A percentile compares a stretch with the other conserved stretches of the same genome.
phyloP scores from a whole-genome alignment of 2,113 vertebrate genomes.

The Burhinus oedicnemus region DNA sequence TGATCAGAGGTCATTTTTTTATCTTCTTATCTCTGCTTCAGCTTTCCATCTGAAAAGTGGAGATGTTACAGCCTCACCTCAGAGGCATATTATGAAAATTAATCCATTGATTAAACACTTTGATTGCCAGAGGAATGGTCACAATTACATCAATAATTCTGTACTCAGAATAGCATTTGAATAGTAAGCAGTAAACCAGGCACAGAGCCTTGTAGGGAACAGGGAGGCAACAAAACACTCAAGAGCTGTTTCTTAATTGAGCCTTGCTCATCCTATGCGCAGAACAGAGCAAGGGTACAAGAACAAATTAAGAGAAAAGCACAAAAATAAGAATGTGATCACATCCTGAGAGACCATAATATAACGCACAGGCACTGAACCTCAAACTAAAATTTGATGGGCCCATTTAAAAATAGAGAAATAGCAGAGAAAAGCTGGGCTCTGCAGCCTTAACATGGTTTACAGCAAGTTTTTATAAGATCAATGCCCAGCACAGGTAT shows the following conservation, averaged over 20 bases:
- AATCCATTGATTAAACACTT: conserved; percentile 42
- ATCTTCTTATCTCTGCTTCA: conserved; percentile 38
- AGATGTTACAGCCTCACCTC: background rate
- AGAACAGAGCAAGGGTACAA: background rate
- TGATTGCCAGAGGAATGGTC: conserved; percentile 37
- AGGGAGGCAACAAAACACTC: conserved; percentile 1
- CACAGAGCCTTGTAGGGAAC: background rate
- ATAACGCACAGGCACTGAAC: background rate
- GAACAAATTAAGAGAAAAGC: background rate
- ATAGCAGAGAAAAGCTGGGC: background rate
- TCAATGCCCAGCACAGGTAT: background rate
- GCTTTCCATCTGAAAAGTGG: conserved; percentile 16
- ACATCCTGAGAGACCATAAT: background rate
- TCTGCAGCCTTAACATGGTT: background rate
- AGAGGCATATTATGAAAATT: conserved; percentile 30
- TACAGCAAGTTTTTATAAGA: background rate
- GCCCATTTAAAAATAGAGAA: background rate
- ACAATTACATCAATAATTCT: conserved; percentile 46
- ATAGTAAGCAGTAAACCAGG: conserved; percentile 20
- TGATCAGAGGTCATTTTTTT: conserved; percentile 15
- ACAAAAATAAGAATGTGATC: background rate
- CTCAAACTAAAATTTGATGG: background rate
- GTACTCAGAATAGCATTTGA: conserved; percentile 24
- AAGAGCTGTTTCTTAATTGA: conserved; percentile 6
- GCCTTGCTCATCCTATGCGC: background rate